phyloP scores from a whole-genome alignment of 2,113 vertebrate genomes.

The Actinemys pallida region DNA sequence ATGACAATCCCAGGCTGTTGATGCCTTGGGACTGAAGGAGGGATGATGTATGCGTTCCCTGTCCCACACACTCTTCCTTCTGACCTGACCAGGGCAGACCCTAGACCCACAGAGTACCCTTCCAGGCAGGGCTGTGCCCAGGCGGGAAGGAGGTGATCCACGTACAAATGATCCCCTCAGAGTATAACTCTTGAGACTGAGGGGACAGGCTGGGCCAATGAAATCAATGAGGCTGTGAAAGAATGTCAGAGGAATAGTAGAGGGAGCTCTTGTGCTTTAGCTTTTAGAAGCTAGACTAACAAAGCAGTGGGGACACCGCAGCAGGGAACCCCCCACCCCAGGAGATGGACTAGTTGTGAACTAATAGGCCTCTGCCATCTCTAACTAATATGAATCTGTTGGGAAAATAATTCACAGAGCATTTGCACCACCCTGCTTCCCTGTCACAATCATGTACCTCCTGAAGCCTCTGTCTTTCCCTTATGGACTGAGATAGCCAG shows the following conservation, averaged over 20 bases:
- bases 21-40: not conserved
- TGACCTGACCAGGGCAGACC: not conserved
- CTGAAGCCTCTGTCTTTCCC: not conserved
- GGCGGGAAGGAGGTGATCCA: not conserved
- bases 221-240: not conserved
- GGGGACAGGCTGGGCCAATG: not conserved
- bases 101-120: not conserved
- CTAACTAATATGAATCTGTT: not conserved
- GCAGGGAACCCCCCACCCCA: not conserved
- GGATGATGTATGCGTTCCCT: not conserved
- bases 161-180: not conserved
- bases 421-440: not conserved
- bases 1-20: rapidly evolving
- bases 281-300: not conserved
- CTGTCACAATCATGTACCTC: not conserved
- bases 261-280: not conserved
- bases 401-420: slow-evolving; percentile 14
- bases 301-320: not conserved
- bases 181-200: rapidly evolving
- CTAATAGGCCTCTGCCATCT: not conserved
- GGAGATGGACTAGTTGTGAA: not conserved
- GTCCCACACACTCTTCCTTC: not conserved
- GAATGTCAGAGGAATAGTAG: not conserved
- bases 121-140: not conserved
- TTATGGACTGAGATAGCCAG: not conserved